phyloP scores from a whole-genome alignment of 2,113 vertebrate genomes.

The Ptilonorhynchus violaceus region DNA sequence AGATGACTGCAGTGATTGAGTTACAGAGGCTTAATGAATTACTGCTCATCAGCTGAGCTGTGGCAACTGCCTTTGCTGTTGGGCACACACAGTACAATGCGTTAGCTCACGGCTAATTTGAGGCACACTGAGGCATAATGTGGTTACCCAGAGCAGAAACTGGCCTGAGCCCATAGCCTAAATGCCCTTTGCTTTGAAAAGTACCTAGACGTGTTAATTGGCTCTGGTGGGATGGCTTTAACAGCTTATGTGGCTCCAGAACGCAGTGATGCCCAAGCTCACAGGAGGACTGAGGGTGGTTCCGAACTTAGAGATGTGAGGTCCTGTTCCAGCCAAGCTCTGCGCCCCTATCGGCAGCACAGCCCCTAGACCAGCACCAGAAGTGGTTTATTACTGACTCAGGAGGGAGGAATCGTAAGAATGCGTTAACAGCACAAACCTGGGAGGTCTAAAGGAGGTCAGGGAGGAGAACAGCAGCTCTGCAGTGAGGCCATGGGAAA shows the following conservation, averaged over 20 bases:
- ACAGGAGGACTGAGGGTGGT: not conserved
- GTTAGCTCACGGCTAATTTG: not conserved
- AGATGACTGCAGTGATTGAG: slow-evolving; percentile 16
- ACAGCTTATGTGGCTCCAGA: not conserved
- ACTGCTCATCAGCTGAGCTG: slow-evolving; percentile 10
- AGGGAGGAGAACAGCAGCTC: not conserved
- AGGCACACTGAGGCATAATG: slow-evolving; percentile 2
- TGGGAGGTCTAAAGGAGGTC: slow-evolving; percentile 9
- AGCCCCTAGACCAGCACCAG: not conserved
- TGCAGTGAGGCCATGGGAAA: not conserved
- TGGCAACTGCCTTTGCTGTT: not conserved
- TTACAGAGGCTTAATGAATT: slow-evolving; percentile 30
- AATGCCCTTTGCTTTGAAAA: not conserved
- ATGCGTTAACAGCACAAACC: not conserved
- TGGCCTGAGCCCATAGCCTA: not conserved
- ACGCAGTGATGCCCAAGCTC: not conserved
- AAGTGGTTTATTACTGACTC: not conserved
- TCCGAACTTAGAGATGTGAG: accelerated
- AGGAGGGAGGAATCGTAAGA: not conserved
- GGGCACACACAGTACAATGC: not conserved
- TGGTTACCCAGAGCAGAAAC: slow-evolving; percentile 5
- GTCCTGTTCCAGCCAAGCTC: not conserved
- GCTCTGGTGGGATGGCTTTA: not conserved
- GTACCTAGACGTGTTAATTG: not conserved
- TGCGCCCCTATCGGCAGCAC: not conserved